Conservation (phyloP, 1,140 invertebrate species). For the Pogonomyrmex californicus region DNA sequence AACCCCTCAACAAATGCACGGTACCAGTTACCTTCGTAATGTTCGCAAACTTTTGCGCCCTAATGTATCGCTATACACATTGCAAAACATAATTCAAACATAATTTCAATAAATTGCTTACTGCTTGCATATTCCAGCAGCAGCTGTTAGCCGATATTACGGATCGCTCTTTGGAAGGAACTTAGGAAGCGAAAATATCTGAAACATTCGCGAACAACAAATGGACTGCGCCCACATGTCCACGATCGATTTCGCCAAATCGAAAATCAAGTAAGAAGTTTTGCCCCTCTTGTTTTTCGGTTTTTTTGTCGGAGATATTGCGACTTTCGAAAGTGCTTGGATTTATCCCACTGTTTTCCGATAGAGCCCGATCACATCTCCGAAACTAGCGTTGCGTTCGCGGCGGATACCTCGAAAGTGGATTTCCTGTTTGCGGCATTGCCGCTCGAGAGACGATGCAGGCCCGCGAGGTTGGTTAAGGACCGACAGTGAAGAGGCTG, state of each 20-base stretch:
- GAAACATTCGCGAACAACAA: not conserved
- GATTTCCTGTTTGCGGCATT: conserved; percentile 43
- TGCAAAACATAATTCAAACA: not conserved
- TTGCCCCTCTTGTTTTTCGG: too few relatives aligned
- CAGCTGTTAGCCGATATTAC: conserved; percentile 3
- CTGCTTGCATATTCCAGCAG: conserved; percentile 1
- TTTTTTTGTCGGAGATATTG: not conserved
- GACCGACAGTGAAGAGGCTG: conserved; percentile 14
- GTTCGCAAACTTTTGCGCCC: conserved; percentile 11
- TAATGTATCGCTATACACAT: not conserved
- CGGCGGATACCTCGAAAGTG: conserved; percentile 19
- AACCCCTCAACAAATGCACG: not conserved
- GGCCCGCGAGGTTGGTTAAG: conserved; percentile 45
- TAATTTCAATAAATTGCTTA: conserved; percentile 22
- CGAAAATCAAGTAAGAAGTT: conserved; percentile 1
- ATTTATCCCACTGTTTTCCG: conserved; percentile 25
- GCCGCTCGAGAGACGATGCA: not conserved
- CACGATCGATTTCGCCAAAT: not conserved
- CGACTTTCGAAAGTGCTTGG: not conserved
- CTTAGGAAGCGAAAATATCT: conserved; percentile 10
- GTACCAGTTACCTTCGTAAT: not conserved
- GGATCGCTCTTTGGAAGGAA: not conserved
- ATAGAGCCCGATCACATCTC: conserved; percentile 13
- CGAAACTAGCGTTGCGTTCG: not conserved
- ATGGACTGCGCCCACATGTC: not conserved